Evolutionary conservation across 2,113 vertebrate genomes (phyloP).

Genomic region (Lagopus leucura): DNA sequence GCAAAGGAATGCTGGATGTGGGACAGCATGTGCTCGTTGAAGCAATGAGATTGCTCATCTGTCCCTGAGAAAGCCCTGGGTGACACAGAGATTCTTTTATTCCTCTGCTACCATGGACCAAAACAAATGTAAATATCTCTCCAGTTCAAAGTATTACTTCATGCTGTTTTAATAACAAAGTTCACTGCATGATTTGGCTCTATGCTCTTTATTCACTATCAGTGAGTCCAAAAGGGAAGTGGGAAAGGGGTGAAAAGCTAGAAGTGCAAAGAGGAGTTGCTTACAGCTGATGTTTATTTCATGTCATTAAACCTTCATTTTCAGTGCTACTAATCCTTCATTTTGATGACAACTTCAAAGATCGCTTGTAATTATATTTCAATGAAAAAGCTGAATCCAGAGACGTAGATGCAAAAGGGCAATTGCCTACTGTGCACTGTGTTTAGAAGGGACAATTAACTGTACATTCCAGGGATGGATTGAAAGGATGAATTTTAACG

Average conservation of each 20-base stretch:
- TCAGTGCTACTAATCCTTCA: background rate
- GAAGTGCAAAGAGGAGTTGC: background rate
- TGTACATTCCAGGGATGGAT: background rate
- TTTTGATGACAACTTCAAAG: background rate
- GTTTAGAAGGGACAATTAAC: slow-evolving; percentile 21
- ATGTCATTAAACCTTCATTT: background rate
- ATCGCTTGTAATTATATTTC: background rate
- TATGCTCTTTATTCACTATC: background rate
- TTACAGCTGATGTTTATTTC: background rate
- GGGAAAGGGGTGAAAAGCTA: background rate
- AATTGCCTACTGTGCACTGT: slow-evolving; percentile 4
- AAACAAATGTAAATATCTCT: background rate
- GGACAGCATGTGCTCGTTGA: background rate
- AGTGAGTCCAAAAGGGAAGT: background rate
- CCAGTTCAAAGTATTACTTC: background rate
- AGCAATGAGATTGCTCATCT: background rate
- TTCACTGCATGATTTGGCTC: background rate
- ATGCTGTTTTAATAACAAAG: slow-evolving; percentile 17
- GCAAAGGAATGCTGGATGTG: background rate
- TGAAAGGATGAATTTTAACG: background rate
- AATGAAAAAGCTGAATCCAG: slow-evolving; percentile 35
- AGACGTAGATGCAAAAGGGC: background rate
- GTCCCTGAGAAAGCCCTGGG: background rate
- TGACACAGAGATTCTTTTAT: background rate
- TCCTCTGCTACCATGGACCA: background rate